phyloP scores from a whole-genome alignment of 2,797 vertebrate genomes.

The Diglossa cyanea region DNA sequence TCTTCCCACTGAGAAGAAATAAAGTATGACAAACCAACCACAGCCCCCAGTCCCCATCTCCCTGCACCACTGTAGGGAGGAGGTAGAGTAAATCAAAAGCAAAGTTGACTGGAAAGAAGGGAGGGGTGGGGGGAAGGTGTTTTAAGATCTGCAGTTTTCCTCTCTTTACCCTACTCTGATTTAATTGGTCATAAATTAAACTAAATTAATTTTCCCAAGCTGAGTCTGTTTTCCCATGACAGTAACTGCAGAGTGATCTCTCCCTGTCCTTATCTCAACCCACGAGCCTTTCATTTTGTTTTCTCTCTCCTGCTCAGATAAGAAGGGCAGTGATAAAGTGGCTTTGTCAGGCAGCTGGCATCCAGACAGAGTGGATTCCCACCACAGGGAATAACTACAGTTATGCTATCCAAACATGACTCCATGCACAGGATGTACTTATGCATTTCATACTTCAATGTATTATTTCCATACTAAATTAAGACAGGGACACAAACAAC shows the following conservation, averaged over 20 bases:
- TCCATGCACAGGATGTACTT: neutral
- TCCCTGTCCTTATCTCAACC: neutral
- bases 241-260: neutral
- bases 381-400: neutral
- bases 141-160: neutral
- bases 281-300: neutral
- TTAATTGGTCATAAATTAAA: neutral
- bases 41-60: rapidly evolving
- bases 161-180: neutral
- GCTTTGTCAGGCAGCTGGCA: neutral
- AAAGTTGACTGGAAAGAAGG: rapidly evolving
- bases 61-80: neutral
- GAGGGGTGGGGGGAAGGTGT: neutral
- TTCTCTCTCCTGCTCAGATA: neutral
- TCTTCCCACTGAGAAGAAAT: neutral
- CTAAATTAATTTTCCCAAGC: neutral
- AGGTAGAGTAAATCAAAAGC: neutral
- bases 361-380: neutral
- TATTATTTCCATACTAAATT: neutral
- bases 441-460: neutral
- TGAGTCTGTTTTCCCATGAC: neutral
- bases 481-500: neutral
- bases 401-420: neutral
- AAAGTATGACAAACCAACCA: neutral
- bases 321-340: neutral